A percentile compares a stretch with the other conserved stretches of the same genome.
phyloP scores from a whole-genome alignment of 2,888 invertebrate genomes.

The Loripinus fragilis region DNA sequence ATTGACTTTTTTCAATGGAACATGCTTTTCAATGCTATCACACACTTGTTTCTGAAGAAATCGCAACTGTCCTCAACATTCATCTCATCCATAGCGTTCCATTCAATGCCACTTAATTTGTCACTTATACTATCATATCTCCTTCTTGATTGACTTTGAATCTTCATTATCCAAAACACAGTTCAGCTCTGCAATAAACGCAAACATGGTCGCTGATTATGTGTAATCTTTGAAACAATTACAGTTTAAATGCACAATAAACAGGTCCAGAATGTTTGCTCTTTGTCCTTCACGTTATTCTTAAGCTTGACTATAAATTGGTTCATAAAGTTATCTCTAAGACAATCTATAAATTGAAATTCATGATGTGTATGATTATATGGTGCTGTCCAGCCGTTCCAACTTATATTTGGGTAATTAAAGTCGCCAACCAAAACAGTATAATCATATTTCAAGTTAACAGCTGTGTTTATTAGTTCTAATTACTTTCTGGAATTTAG shows the following conservation, averaged over 20 bases:
- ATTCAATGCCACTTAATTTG: not conserved
- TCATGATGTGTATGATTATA: not conserved
- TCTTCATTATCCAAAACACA: not conserved
- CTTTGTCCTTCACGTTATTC: not conserved
- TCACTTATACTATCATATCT: not conserved
- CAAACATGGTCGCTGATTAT: not conserved
- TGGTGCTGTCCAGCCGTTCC: not conserved
- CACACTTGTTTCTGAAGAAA: not conserved
- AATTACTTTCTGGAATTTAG: not conserved
- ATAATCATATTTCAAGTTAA: not conserved
- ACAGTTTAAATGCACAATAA: not conserved
- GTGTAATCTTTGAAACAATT: not conserved
- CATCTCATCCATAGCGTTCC: not conserved
- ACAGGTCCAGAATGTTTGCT: not conserved
- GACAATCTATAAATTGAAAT: not conserved
- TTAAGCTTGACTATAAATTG: not conserved
- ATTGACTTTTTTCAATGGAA: not conserved
- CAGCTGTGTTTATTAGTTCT: not conserved
- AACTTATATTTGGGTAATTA: not conserved
- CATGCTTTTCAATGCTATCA: not conserved
- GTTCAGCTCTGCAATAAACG: not conserved
- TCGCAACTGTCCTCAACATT: not conserved
- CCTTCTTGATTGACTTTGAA: not conserved
- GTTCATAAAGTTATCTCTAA: not conserved
- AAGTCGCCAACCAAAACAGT: not conserved